Base-by-base conservation (phyloP, 2,888 invertebrate genomes). In the Sympetrum striolatum region DNA sequence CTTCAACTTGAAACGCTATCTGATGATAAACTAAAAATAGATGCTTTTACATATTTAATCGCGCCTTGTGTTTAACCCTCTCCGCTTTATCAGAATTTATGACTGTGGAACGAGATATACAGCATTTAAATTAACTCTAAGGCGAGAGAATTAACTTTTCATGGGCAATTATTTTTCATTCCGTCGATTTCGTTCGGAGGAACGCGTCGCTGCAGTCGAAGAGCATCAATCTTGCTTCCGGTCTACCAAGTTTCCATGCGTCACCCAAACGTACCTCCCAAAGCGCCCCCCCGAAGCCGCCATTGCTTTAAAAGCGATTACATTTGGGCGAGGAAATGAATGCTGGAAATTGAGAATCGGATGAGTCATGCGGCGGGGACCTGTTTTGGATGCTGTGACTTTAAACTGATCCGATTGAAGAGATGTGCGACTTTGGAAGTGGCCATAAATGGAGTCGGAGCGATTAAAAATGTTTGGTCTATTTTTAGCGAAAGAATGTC, bases 161-260 rank as follows among this genome's bases (percentile, higher is more conserved):
- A 73, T 73, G 73, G 25, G 25, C 15, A 73, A 73, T 73, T 64
- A 48, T 64, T 60, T 86, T 86, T 86, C 86, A 86, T 86, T 86
- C 37, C 37, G 64, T 86, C 60, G 60, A 86, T 60, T 86, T 64
- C 86, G 10, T 86, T 64, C 60, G 37, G 86, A 25, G 53, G 58
- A 58, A 53, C 44, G 31, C 58, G 35, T 60, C 58, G 86, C 14
- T 14, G 53, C 60, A 37, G 86, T 86, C 86, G 22, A 39, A 60
- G 37, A 86, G 35, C 86, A 86, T 86, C 60, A 86, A 86, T 86
- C 86, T 86, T 60, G 64, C 86, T 86, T 86, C 86, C 86, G 86
- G 58, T 60, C 86, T 86, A 60, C 39, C 60, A 60, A 60, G 86
- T 60, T n/a, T 18, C n/a, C 35, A 37, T 86, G 86, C 60, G 86